Conservation (phyloP, 2,797 vertebrate species). For the Xiphorhynchus erythropygius region DNA sequence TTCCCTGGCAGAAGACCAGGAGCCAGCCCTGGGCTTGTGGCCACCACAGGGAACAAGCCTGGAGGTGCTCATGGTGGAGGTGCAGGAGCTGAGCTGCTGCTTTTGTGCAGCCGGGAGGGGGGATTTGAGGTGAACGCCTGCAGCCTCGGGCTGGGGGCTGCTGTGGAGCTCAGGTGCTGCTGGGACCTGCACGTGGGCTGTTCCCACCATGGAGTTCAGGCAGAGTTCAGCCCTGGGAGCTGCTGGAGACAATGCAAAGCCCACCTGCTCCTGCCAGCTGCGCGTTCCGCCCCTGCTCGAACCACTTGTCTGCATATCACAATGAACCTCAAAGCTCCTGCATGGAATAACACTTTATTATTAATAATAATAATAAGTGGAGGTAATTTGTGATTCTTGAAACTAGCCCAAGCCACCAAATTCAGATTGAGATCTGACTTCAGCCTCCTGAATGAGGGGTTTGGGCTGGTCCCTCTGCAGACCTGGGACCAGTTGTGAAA, state of each 20-base stretch:
- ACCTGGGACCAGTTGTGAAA: background rate
- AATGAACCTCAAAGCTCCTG: conserved; percentile 6
- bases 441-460: background rate
- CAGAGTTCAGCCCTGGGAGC: background rate
- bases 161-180: background rate
- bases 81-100: background rate
- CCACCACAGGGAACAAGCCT: rapidly evolving
- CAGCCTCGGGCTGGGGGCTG: background rate
- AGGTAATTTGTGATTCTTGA: conserved; percentile 58
- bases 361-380: background rate
- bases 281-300: background rate
- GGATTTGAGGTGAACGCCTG: background rate
- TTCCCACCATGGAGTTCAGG: background rate
- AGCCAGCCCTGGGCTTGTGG: background rate
- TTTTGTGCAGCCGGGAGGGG: background rate
- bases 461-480: background rate
- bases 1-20: background rate
- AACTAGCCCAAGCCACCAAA: conserved; percentile 43
- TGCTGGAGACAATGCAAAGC: background rate
- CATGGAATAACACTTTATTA: background rate
- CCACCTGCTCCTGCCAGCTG: background rate
- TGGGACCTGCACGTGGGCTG: rapidly evolving
- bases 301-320: background rate
- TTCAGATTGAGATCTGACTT: conserved; percentile 23
- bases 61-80: background rate